Conservation (phyloP, 2,797 vertebrate species). For the Sarcophilus harrisii region DNA sequence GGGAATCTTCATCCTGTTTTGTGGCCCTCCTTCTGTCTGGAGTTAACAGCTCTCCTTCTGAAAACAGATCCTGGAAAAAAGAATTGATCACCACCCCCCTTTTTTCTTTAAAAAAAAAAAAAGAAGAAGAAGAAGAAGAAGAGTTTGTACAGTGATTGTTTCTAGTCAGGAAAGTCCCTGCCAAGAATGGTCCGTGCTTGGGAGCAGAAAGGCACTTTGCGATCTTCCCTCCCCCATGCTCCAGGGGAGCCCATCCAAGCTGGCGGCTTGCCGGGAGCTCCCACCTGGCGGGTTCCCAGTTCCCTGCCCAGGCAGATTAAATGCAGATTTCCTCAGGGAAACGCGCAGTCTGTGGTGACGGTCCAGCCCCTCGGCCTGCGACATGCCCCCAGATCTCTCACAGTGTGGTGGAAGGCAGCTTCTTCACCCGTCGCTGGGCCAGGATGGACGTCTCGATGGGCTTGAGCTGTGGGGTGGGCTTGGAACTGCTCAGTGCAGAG, state of each 20-base stretch:
- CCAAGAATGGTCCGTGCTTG: slow-evolving; percentile 75
- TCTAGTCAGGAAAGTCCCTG: slow-evolving; percentile 70
- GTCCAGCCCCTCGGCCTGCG: background rate
- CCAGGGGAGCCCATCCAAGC: slow-evolving; percentile 48
- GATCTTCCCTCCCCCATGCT: slow-evolving; percentile 37
- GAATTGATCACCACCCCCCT: slow-evolving; percentile 51
- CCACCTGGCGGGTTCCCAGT: slow-evolving; percentile 41
- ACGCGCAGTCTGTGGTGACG: slow-evolving; percentile 31
- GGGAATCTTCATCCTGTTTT: background rate
- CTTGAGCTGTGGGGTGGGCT: slow-evolving; percentile 95
- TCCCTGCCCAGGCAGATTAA: background rate
- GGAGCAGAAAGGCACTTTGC: slow-evolving; percentile 78
- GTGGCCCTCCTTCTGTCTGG: slow-evolving; percentile 36
- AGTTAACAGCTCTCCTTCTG: slow-evolving; percentile 67
- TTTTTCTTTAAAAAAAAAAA: slow-evolving; percentile 54
- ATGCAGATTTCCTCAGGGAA: slow-evolving; percentile 48
- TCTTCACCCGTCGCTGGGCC: slow-evolving; percentile 96
- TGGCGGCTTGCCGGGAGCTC: slow-evolving; percentile 23
- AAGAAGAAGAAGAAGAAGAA: slow-evolving; percentile 63
- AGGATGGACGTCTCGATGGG: slow-evolving; percentile 97
- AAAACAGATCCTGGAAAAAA: slow-evolving; percentile 81
- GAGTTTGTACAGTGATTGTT: slow-evolving; percentile 79
- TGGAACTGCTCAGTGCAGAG: slow-evolving; percentile 96
- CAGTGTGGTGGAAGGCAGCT: slow-evolving; percentile 97
- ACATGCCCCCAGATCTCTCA: slow-evolving; percentile 78